Evolutionary conservation across 2,888 invertebrate genomes (phyloP).

Genomic region (Conchocele bisecta): DNA sequence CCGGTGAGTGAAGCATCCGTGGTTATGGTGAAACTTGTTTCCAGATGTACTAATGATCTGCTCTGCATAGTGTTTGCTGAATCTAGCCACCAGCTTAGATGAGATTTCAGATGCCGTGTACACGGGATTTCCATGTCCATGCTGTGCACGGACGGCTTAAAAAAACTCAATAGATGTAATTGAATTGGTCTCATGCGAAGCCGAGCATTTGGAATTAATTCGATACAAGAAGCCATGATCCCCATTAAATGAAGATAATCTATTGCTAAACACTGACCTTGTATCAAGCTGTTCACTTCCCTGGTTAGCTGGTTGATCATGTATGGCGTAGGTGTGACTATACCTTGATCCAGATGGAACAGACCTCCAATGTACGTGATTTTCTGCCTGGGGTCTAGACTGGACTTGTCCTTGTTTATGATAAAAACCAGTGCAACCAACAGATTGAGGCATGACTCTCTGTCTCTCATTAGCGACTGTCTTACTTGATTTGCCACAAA

Average conservation of each 20-base stretch:
- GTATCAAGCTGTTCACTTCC: no score
- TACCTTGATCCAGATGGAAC: constrained; percentile 17
- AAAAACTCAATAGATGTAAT: constrained; percentile 13
- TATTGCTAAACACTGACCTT: no score
- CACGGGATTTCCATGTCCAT: constrained; percentile 15
- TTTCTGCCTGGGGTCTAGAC: constrained; percentile 19
- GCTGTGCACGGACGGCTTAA: constrained; percentile 5
- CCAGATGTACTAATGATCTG: constrained; percentile 13
- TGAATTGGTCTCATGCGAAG: constrained; percentile 24
- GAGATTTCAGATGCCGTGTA: constrained; percentile 16
- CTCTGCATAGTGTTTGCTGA: constrained; percentile 21
- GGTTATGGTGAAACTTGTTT: constrained; percentile 11
- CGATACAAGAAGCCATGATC: constrained; percentile 25
- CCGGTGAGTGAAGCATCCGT: constrained; percentile 39
- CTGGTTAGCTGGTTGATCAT: no score
- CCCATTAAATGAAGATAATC: constrained; percentile 29
- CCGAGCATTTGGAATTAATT: constrained; percentile 9
- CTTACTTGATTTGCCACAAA: constrained; percentile 20
- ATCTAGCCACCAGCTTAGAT: constrained; percentile 35
- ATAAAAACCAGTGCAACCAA: constrained; percentile 39
- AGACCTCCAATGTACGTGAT: constrained; percentile 33
- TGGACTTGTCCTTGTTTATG: constrained; percentile 44
- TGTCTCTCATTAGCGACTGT: constrained; percentile 17
- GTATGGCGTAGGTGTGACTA: constrained; percentile 23
- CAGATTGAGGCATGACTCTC: constrained; percentile 15